phyloP scores from a whole-genome alignment of 2,888 invertebrate genomes.

The Yponomeuta malinellus region DNA sequence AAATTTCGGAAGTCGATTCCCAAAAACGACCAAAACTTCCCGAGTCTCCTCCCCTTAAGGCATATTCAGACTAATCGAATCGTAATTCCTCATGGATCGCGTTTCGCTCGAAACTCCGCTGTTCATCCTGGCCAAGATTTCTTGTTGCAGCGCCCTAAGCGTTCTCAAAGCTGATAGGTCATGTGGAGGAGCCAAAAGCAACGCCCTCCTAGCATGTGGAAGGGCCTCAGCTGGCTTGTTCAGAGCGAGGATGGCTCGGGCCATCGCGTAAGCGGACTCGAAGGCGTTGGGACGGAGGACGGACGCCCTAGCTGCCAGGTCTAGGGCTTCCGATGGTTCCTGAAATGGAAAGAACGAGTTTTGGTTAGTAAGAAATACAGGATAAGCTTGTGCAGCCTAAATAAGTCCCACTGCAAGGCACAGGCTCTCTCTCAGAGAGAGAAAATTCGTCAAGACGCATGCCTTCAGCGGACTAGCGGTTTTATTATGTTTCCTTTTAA shows the following conservation, averaged over 20 bases:
- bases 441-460: no score
- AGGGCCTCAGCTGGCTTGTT: slow-evolving; percentile 85
- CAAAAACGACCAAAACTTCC: not conserved
- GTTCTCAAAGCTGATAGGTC: slow-evolving; percentile 84
- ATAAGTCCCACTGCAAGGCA: no score
- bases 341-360: slow-evolving; percentile 44
- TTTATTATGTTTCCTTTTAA: slow-evolving; percentile 91
- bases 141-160: slow-evolving; percentile 83
- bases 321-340: slow-evolving; percentile 91
- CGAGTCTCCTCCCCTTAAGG: slow-evolving; percentile 27
- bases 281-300: slow-evolving; percentile 90
- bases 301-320: slow-evolving; percentile 91
- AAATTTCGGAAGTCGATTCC: not conserved
- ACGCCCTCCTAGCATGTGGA: slow-evolving; percentile 87
- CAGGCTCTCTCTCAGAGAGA: no score
- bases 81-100: slow-evolving; percentile 61
- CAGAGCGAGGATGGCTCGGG: slow-evolving; percentile 89
- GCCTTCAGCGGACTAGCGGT: no score
- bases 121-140: slow-evolving; percentile 75
- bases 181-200: slow-evolving; percentile 81
- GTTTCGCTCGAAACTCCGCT: slow-evolving; percentile 58
- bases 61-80: slow-evolving; percentile 70
- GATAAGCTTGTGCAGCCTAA: no score
- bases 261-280: slow-evolving; percentile 94
- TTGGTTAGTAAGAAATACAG: not conserved